These are phyloP conservation scores for Drosophila sulfurigaster DNA, from an alignment of 1,140 invertebrate species.

Conservation along the genomic window DNA sequence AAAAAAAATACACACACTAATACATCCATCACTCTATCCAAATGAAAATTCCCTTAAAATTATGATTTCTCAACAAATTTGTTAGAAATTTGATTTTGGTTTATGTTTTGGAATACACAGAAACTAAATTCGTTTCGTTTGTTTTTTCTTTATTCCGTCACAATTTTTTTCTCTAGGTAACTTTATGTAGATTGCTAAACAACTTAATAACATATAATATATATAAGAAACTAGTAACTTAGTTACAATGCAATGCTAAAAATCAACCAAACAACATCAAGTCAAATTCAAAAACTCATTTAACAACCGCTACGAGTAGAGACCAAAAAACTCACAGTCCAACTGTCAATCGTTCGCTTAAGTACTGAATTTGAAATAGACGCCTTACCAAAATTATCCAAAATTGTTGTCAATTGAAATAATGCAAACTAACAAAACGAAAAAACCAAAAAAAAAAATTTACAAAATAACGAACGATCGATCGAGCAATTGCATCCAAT, in stretches of 20 bases:
- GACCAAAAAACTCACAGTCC: constrained; percentile 60
- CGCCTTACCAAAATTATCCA: constrained; percentile 59
- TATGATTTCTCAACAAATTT: constrained; percentile 33
- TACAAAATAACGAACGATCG: constrained; percentile 45
- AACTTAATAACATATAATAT: constrained; percentile 50
- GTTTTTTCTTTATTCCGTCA: constrained; percentile 64
- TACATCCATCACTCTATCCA: constrained; percentile 33
- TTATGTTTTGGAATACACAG: constrained; percentile 52
- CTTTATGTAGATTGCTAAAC: constrained; percentile 84
- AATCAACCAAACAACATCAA: constrained; percentile 54
- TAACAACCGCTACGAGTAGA: constrained; percentile 59
- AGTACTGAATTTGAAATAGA: constrained; percentile 56
- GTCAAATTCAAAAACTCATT: constrained; percentile 52
- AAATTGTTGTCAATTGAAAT: constrained; percentile 33
- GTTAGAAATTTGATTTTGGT: constrained; percentile 51
- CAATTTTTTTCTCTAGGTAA: constrained; percentile 82
- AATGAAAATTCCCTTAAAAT: constrained; percentile 13
- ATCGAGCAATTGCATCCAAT: constrained; percentile 58
- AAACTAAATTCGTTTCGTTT: constrained; percentile 70
- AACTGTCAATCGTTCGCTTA: constrained; percentile 71
- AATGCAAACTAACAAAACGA: constrained; percentile 1
- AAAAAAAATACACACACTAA: constrained; percentile 4
- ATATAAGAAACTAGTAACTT: constrained; percentile 65
- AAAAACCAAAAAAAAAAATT: constrained; percentile 13
- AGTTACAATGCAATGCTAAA: constrained; percentile 74